Conservation (phyloP, 2,888 invertebrate species). For the Pristionchus arcanus region DNA sequence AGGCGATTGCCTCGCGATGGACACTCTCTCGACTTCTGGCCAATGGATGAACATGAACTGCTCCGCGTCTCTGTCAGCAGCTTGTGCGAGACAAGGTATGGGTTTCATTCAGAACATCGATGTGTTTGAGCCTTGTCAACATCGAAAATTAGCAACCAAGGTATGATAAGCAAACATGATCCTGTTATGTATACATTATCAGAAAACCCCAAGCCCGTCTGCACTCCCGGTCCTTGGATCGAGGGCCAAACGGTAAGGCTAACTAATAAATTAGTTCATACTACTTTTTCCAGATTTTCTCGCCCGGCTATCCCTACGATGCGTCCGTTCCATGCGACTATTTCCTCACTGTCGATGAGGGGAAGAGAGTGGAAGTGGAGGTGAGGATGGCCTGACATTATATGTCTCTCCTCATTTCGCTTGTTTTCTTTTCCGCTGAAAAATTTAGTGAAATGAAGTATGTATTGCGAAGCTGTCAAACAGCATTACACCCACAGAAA, state of each 20-base stretch:
- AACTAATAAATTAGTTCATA: background rate
- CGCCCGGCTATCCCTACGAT: background rate
- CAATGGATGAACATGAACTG: constrained; percentile 21
- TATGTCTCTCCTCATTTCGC: too few relatives aligned
- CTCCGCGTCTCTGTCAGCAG: background rate
- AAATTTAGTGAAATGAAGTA: too few relatives aligned
- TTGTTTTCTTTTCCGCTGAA: too few relatives aligned
- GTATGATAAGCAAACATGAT: too few relatives aligned
- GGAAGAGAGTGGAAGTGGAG: background rate
- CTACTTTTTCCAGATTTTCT: background rate
- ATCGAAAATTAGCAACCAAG: too few relatives aligned
- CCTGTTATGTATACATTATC: too few relatives aligned
- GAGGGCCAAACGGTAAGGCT: background rate
- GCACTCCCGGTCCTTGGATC: too few relatives aligned
- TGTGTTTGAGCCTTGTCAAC: too few relatives aligned
- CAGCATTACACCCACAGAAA: too few relatives aligned
- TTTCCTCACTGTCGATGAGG: background rate
- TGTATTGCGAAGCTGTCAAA: too few relatives aligned
- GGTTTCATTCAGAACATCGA: too few relatives aligned
- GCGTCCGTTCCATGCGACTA: background rate
- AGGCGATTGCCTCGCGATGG: background rate
- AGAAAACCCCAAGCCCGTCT: too few relatives aligned
- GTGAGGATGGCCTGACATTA: background rate
- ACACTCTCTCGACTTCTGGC: background rate
- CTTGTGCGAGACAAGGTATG: background rate